phyloP scores from a whole-genome alignment of 1,140 invertebrate genomes.

The Heliconius eleuchia region DNA sequence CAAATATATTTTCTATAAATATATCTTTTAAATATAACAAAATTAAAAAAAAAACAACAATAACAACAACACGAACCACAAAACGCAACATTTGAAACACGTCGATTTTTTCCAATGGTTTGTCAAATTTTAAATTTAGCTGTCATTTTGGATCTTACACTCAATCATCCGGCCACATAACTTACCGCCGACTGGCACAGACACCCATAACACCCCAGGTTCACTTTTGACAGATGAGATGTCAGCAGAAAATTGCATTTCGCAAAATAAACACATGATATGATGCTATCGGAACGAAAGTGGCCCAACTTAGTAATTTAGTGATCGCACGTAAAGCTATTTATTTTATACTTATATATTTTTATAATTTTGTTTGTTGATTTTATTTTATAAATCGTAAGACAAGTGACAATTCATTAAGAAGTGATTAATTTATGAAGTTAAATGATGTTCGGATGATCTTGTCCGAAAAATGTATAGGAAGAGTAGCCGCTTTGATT shows the following conservation, averaged over 20 bases:
- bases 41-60: background rate
- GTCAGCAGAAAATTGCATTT: constrained; percentile 64
- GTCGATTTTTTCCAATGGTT: constrained; percentile 35
- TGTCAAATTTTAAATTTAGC: constrained; percentile 40
- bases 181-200: constrained; percentile 44
- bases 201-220: constrained; percentile 52
- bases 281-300: constrained; percentile 19
- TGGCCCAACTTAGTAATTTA: background rate
- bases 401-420: no score
- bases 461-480: no score
- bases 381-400: no score
- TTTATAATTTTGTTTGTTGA: no score
- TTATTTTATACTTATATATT: background rate
- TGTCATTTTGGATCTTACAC: constrained; percentile 35
- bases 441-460: no score
- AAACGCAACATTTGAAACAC: constrained; percentile 11
- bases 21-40: background rate
- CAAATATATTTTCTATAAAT: background rate
- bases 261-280: constrained; percentile 58
- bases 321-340: background rate
- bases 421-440: no score
- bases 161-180: constrained; percentile 43
- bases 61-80: background rate
- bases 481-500: no score
- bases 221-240: constrained; percentile 64